A percentile compares a stretch with the other conserved stretches of the same genome.
These are phyloP conservation scores for Pherbina coryleti DNA, from an alignment of 2,888 invertebrate species.

Conservation along the genomic window DNA sequence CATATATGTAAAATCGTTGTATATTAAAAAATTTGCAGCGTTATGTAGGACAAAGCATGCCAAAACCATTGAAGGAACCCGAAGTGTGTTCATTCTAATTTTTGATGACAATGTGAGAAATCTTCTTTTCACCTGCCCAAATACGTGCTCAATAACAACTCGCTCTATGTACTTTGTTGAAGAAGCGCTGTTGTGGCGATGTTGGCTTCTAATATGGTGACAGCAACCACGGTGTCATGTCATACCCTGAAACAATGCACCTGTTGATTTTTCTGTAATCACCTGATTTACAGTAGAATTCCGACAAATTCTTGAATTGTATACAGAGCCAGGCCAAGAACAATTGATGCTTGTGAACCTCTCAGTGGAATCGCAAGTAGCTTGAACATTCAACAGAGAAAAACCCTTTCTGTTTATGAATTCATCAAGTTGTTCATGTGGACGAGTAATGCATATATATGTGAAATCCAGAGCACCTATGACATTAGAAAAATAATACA, in stretches of 20 bases:
- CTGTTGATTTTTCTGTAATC: slow-evolving; percentile 32
- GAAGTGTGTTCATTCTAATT: slow-evolving; percentile 22
- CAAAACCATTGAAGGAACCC: slow-evolving; percentile 21
- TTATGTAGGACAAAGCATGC: slow-evolving; percentile 33
- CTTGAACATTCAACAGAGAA: slow-evolving; percentile 18
- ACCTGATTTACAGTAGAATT: slow-evolving; percentile 19
- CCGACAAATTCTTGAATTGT: slow-evolving; percentile 36
- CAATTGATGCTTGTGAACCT: slow-evolving; percentile 20
- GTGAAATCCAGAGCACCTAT: slow-evolving; percentile 30
- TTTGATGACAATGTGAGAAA: slow-evolving; percentile 31
- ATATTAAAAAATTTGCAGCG: slow-evolving; percentile 8
- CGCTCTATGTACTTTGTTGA: slow-evolving; percentile 37
- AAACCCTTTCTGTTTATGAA: slow-evolving; percentile 4
- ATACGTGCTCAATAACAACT: slow-evolving; percentile 25
- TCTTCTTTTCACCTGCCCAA: slow-evolving; percentile 30
- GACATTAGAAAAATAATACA: not conserved
- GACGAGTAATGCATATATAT: slow-evolving; percentile 5
- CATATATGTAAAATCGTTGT: not conserved
- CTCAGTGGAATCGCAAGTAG: slow-evolving; percentile 30
- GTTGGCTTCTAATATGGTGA: slow-evolving; percentile 32
- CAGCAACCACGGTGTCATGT: slow-evolving; percentile 35
- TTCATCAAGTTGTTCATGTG: slow-evolving; percentile 12
- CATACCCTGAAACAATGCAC: slow-evolving; percentile 37
- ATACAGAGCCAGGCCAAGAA: slow-evolving; percentile 25
- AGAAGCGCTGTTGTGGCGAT: slow-evolving; percentile 14